phyloP scores from a whole-genome alignment of 2,113 vertebrate genomes.

The Chloroceryle aenea region DNA sequence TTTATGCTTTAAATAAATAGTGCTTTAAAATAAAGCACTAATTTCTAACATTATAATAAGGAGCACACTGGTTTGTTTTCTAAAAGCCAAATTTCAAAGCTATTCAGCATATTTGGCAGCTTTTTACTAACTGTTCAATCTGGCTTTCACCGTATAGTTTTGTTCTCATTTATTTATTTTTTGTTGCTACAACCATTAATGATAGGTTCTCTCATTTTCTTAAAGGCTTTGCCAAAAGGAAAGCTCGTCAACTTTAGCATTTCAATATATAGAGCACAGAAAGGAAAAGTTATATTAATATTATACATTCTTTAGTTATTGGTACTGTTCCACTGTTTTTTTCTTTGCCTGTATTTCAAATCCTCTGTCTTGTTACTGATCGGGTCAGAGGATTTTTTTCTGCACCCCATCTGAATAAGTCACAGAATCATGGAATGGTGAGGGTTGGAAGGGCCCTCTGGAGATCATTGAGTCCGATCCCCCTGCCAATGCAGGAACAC shows the following conservation, averaged over 20 bases:
- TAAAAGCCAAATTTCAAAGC: constrained; percentile 2
- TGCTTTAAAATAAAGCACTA: neutral
- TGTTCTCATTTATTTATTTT: constrained; percentile 12
- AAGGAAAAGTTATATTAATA: neutral
- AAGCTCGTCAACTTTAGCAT: neutral
- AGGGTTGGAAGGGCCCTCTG: too few species aligned
- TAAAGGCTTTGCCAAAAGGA: neutral
- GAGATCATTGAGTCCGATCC: too few species aligned
- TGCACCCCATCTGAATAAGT: neutral
- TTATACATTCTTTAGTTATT: neutral
- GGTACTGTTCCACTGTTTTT: neutral
- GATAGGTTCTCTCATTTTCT: neutral
- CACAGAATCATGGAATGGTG: neutral
- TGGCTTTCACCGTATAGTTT: constrained; percentile 9
- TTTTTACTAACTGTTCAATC: neutral
- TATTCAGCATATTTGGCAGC: constrained; percentile 9
- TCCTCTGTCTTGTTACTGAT: neutral
- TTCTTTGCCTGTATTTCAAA: neutral
- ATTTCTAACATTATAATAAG: neutral
- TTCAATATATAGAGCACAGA: neutral
- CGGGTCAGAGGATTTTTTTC: neutral
- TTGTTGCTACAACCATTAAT: constrained; percentile 26
- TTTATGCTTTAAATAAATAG: too few species aligned
- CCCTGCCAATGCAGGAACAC: too few species aligned
- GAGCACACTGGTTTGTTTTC: neutral